Evolutionary conservation across 2,113 vertebrate species (phyloP), one percentile per base, ranked within the genome.

Genomic region (Piprites chloris): DNA sequence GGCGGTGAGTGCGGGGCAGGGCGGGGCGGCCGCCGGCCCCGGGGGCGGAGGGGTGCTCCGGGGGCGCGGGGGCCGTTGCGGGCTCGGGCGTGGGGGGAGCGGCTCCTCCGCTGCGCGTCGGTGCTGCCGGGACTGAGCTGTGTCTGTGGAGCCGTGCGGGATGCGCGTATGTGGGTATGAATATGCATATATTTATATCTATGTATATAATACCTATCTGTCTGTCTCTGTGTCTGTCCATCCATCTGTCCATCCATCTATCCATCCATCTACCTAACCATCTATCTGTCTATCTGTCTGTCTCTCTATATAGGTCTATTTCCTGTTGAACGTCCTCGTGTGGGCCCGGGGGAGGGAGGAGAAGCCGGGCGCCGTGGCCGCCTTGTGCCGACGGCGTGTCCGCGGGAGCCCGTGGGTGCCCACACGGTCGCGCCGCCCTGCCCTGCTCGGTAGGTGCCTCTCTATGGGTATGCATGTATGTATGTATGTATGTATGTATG

Each of bases 381-480:
- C 73, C 71, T 9, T 53, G 86, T 62, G 66, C 76, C 68, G 82
- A 19, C 73, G 63, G 82, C 52, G 47, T 27, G 89, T 42, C 20
- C 19, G 75, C 69, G 4, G 35, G 59, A 59, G 72, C 53, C 47
- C 3, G 3, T 4, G 62, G 41, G 27, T 66, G 50, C 78, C 68
- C 35, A 1, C 12, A 33, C 14, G 56, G 67, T 33, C 30, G 14
- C 37, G 23, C 33, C 59, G 28, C 93, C 44, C 67, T 11, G 19
- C 47, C 17, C 24, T 22, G 19, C 63, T 16, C n/a, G 14, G 46
- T 14, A 6, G 50, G 39, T 75, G 44, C 58, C 41, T 17, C 11
- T 2, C 15, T 2, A 2, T 7, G 6, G 11, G 1, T n/a, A 0
- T 14, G 17, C 4, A 0, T n/a, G n/a, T n/a, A n/a, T n/a, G n/a